These are phyloP conservation scores for Laothoe populi DNA, from an alignment of 2,888 invertebrate species.

Conservation along the genomic window DNA sequence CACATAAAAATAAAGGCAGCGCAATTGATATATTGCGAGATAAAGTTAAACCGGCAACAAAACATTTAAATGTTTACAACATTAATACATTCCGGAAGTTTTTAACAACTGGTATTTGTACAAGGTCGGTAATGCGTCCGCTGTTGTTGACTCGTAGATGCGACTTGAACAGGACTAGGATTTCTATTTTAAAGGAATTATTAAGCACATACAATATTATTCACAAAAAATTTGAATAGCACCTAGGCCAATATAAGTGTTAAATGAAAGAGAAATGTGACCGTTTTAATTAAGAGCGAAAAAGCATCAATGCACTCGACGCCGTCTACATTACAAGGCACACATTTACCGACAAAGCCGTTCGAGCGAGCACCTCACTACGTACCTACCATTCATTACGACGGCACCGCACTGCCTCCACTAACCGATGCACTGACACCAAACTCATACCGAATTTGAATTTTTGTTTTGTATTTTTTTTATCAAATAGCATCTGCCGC, in stretches of 20 bases:
- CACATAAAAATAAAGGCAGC: not conserved
- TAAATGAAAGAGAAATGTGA: not conserved
- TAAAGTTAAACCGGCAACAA: constrained; percentile 12
- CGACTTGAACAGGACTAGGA: not conserved
- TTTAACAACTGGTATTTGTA: constrained; percentile 21
- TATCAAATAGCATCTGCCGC: constrained; percentile 32
- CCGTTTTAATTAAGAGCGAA: constrained; percentile 38
- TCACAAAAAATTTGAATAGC: not conserved
- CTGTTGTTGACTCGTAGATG: constrained; percentile 6
- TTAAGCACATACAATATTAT: too few species aligned
- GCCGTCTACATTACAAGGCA: constrained; percentile 69
- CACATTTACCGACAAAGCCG: constrained; percentile 80
- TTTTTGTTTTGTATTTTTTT: constrained; percentile 35
- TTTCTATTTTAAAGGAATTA: constrained; percentile 26
- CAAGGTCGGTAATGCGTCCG: constrained; percentile 22
- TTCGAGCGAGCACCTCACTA: constrained; percentile 74
- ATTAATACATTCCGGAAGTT: constrained; percentile 23
- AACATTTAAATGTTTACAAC: constrained; percentile 25
- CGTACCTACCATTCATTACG: constrained; percentile 77
- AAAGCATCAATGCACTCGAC: constrained; percentile 64
- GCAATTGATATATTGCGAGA: not conserved
- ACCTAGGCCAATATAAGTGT: not conserved
- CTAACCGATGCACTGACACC: constrained; percentile 66
- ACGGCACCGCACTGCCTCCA: constrained; percentile 63
- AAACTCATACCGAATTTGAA: constrained; percentile 32